Conservation (phyloP, 2,888 invertebrate genomes). For the Trachelus troglodyta region DNA sequence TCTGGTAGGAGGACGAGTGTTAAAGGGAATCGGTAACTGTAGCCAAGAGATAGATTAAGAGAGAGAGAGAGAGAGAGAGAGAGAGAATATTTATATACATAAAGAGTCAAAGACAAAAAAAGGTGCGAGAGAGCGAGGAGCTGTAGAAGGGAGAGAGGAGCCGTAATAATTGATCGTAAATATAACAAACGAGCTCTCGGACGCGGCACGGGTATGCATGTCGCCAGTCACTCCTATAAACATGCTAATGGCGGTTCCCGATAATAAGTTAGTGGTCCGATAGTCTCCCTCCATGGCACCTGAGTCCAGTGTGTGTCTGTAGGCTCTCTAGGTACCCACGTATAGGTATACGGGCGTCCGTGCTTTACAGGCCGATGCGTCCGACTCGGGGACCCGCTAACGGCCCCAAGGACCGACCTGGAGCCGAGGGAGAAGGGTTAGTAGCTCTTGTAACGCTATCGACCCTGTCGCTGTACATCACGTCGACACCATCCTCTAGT, state of each 20-base stretch:
- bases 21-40: conserved; percentile 15
- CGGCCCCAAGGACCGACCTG: conserved; percentile 3
- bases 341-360: neutral
- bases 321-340: neutral
- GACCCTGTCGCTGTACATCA: conserved; percentile 67
- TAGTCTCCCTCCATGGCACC: conserved; percentile 28
- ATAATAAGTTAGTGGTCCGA: conserved; percentile 54
- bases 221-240: conserved; percentile 53
- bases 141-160: conserved; percentile 1
- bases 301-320: conserved; percentile 1
- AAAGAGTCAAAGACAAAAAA: neutral
- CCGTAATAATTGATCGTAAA: conserved; percentile 51
- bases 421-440: conserved; percentile 52
- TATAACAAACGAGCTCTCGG: conserved; percentile 35
- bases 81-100: neutral
- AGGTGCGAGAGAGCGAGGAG: neutral
- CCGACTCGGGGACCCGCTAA: conserved; percentile 19
- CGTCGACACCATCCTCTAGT: conserved; percentile 64
- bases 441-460: conserved; percentile 67
- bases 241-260: conserved; percentile 56
- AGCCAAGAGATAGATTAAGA: neutral
- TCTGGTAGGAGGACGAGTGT: neutral
- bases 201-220: conserved; percentile 36
- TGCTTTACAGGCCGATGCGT: conserved; percentile 51
- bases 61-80: conserved; percentile 7